Percentiles rank a stretch among this genome's conserved stretches.
Evolutionary conservation across 2,113 vertebrate species (phyloP).

Genomic region (Ctenodactylus gundi): DNA sequence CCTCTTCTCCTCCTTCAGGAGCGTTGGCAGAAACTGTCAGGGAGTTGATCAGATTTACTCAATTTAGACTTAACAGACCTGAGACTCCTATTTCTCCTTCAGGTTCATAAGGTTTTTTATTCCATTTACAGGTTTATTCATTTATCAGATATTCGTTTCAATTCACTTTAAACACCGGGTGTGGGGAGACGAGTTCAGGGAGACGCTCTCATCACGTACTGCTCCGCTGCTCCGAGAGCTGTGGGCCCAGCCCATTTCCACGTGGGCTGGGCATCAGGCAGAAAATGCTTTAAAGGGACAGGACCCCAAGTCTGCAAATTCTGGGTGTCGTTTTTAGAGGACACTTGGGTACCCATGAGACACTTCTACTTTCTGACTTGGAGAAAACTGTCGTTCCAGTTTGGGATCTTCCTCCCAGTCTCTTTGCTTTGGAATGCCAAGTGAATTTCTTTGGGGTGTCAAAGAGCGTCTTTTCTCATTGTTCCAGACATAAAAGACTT

Average conservation of each 20-base stretch:
- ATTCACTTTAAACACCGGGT: conserved; percentile 55
- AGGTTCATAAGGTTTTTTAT: conserved; percentile 68
- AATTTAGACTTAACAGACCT: conserved; percentile 76
- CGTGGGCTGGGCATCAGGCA: neutral
- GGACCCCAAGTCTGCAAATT: accelerated
- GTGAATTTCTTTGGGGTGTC: no score
- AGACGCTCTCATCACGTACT: neutral
- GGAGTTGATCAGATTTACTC: conserved; percentile 77
- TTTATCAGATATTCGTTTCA: conserved; percentile 57
- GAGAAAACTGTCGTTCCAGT: neutral
- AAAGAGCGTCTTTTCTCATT: neutral
- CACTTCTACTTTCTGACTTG: neutral
- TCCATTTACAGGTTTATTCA: conserved; percentile 63
- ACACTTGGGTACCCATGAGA: no score
- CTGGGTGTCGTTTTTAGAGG: neutral
- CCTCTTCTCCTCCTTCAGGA: conserved; percentile 61
- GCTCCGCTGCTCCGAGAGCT: neutral
- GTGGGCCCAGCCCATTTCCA: neutral
- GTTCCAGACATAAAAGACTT: neutral
- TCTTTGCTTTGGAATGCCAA: neutral
- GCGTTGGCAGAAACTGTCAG: conserved; percentile 75
- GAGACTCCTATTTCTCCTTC: conserved; percentile 67
- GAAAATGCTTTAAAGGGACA: conserved; percentile 33
- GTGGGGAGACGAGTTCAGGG: conserved; percentile 13
- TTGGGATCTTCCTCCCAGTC: neutral